phyloP scores from a whole-genome alignment of 2,113 vertebrate genomes.

The Pelobates fuscus region DNA sequence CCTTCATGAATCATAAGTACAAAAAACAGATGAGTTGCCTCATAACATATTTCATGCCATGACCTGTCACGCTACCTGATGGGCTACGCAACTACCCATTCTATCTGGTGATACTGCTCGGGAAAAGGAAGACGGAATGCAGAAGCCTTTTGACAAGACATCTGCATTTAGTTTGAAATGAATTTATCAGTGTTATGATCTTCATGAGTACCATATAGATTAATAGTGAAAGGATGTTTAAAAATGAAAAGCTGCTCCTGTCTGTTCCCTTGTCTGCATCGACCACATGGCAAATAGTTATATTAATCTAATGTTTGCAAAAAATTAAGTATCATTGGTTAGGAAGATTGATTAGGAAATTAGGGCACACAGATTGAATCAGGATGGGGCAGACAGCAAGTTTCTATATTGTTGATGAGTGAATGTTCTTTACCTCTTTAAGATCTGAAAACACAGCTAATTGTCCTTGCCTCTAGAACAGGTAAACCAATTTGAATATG shows the following conservation, averaged over 20 bases:
- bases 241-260: slow-evolving; percentile 21
- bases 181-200: slow-evolving; percentile 36
- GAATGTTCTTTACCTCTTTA: too few relatives aligned
- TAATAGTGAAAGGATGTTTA: slow-evolving; percentile 22
- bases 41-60: slow-evolving; percentile 28
- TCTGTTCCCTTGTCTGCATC: background rate
- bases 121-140: slow-evolving; percentile 6
- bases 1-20: slow-evolving; percentile 49
- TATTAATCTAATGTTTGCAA: slow-evolving; percentile 5
- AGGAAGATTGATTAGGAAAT: background rate
- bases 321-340: background rate
- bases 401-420: too few relatives aligned
- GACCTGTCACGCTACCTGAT: slow-evolving; percentile 40
- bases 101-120: slow-evolving; percentile 5
- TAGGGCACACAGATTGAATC: background rate
- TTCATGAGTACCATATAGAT: slow-evolving; percentile 19
- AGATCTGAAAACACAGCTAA: too few relatives aligned
- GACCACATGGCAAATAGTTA: background rate
- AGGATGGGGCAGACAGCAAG: background rate
- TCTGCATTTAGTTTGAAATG: slow-evolving; percentile 33
- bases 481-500: too few relatives aligned
- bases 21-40: slow-evolving; percentile 41
- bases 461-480: too few relatives aligned
- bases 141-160: slow-evolving; percentile 35
- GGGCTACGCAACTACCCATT: slow-evolving; percentile 2